These are phyloP conservation scores for Dione juno DNA, from an alignment of 2,888 invertebrate species.

Conservation along the genomic window DNA sequence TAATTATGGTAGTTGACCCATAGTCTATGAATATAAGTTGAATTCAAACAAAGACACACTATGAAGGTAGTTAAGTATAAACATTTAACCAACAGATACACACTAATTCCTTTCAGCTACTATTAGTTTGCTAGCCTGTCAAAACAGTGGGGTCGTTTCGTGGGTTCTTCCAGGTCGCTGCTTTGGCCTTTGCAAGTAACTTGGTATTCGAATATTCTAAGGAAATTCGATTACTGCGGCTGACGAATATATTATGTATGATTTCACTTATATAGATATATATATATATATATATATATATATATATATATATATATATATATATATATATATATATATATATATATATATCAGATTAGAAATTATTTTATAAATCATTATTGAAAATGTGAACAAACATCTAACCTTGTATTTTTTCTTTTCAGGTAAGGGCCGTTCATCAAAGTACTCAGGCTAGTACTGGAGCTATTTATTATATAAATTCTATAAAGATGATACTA, in stretches of 20 bases:
- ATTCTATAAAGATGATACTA: background rate
- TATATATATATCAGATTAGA: background rate
- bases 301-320: no score
- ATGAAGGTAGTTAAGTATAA: background rate
- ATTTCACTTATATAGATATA: background rate
- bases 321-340: no score
- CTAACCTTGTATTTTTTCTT: background rate
- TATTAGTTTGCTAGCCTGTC: slow-evolving; percentile 77
- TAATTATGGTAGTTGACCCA: no score
- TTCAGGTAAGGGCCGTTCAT: slow-evolving; percentile 15
- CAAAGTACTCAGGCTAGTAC: background rate
- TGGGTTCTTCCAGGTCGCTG: slow-evolving; percentile 70
- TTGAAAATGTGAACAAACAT: background rate
- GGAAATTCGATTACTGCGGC: slow-evolving; percentile 38
- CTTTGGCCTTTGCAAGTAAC: slow-evolving; percentile 57
- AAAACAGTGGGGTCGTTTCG: slow-evolving; percentile 67
- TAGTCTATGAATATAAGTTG: no score
- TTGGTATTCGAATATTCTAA: slow-evolving; percentile 37
- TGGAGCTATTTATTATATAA: background rate
- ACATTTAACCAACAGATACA: slow-evolving; percentile 44
- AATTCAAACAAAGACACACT: background rate
- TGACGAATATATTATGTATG: slow-evolving; percentile 1
- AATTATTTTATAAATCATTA: background rate
- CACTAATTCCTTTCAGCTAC: slow-evolving; percentile 61
- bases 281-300: no score